Base-by-base conservation (phyloP, 2,888 invertebrate species). In the Patella ulyssiponensis region DNA sequence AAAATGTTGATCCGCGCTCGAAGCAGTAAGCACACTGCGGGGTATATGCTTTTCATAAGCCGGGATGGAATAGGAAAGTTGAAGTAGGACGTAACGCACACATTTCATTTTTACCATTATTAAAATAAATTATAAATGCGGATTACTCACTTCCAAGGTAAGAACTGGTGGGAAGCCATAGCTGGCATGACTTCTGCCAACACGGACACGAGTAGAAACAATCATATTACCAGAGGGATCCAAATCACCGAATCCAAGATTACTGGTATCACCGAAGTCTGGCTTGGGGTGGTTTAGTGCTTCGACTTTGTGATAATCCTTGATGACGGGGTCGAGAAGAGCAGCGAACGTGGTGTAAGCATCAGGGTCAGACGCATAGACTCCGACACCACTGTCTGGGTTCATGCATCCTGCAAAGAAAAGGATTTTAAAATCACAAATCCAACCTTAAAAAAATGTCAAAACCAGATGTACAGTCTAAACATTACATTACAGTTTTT, bases 281-380 rank as follows among this genome's bases (percentile, higher is more conserved):
- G 97, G 96, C 93, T 95, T 95, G 82, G 96, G 93, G 93, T 99
- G 98, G 92, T 96, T 96, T 93, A 88, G 77, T 33, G 80, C 82
- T 9, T 81, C 71, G 23, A 83, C 82, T 77, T 82, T 81, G 79
- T 88, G 87, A 80, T 84, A 85, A 77, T 87, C 86, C 76, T 88
- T 97, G 93, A 98, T 98, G 94, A 98, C 96, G 92, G 98, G 97
- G 93, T 98, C 97, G 93, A 98, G 98, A 86, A 99, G 94, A 77
- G 96, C 96, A 82, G 96, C 94, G 93, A 99, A 99, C 79, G 96
- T 94, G 88, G 95, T 95, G 94, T 98, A 99, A 77, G 98, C 92
- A 93, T 98, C 98, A 83, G 98, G 98, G 92, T 98, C 98, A 78
- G 97, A 97, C 81, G 98, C 98, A 92, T 98, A 98, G 93, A 98